Percentiles rank a stretch among this genome's conserved stretches.
phyloP scores from a whole-genome alignment of 2,113 vertebrate genomes.

The Oreochromis niloticus region DNA sequence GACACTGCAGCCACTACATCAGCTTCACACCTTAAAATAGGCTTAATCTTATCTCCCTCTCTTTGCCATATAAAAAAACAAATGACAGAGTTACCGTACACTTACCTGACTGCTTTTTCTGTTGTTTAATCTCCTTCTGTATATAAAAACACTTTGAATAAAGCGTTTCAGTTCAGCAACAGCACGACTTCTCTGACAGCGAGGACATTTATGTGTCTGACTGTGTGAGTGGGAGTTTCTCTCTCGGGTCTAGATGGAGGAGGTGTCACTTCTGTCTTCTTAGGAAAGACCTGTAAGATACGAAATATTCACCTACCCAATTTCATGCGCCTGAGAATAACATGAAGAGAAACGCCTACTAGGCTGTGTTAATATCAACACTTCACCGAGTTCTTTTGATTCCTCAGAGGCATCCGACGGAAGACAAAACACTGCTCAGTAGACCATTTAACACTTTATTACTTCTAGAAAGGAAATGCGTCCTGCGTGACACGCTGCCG shows the following conservation, averaged over 20 bases:
- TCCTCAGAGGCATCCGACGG: no score
- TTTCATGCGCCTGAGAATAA: neutral
- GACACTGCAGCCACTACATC: neutral
- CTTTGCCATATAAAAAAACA: neutral
- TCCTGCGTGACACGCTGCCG: no score
- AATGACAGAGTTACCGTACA: fast-evolving
- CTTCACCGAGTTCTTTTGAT: no score
- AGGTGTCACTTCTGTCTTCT: neutral
- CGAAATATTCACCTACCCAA: neutral
- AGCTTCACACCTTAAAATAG: neutral
- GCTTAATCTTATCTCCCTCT: neutral
- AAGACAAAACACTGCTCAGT: no score
- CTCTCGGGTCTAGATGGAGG: neutral
- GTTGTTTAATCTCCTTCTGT: neutral
- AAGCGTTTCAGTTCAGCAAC: neutral
- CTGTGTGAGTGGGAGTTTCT: neutral
- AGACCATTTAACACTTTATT: no score
- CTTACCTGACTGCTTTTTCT: neutral
- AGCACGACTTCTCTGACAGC: neutral
- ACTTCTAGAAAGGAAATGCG: no score
- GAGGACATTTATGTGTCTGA: neutral
- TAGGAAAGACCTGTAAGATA: neutral
- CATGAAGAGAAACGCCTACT: neutral
- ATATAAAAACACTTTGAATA: neutral
- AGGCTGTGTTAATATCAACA: no score